Evolutionary conservation across 2,113 vertebrate genomes (phyloP).

Genomic region (Dryoscopus gambensis): DNA sequence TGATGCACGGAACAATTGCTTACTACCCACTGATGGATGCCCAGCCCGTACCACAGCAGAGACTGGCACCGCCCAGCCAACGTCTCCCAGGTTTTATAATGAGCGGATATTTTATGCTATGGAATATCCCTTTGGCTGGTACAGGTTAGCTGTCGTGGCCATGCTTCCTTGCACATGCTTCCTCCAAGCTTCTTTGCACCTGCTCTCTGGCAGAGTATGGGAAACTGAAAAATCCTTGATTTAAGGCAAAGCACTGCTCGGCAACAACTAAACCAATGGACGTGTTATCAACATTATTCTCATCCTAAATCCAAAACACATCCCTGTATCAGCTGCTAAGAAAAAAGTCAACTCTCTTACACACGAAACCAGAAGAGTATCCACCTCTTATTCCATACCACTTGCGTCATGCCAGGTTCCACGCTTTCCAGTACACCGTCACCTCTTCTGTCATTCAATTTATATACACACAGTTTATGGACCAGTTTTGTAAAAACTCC

Average conservation of each 20-base stretch:
- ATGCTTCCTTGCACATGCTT: fast-evolving
- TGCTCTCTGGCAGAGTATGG: neutral
- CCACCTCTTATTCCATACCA: neutral
- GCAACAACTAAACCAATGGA: neutral
- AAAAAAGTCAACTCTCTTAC: neutral
- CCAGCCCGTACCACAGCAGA: neutral
- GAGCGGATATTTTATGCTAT: neutral
- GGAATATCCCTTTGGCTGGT: neutral
- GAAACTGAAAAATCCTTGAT: neutral
- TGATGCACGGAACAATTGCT: neutral
- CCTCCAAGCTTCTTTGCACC: neutral
- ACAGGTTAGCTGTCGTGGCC: neutral
- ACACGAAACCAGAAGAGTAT: neutral
- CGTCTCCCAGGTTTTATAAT: neutral
- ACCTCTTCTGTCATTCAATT: neutral
- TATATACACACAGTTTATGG: neutral
- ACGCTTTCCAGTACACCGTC: neutral
- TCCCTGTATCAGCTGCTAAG: neutral
- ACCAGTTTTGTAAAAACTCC: neutral
- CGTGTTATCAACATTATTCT: neutral
- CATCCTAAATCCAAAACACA: neutral
- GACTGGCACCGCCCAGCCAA: neutral
- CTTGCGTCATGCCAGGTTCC: neutral
- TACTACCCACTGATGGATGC: neutral
- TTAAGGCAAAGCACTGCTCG: neutral